These are phyloP conservation scores for Brachynemurus nebulosus DNA, from an alignment of 2,888 invertebrate species.

Conservation along the genomic window DNA sequence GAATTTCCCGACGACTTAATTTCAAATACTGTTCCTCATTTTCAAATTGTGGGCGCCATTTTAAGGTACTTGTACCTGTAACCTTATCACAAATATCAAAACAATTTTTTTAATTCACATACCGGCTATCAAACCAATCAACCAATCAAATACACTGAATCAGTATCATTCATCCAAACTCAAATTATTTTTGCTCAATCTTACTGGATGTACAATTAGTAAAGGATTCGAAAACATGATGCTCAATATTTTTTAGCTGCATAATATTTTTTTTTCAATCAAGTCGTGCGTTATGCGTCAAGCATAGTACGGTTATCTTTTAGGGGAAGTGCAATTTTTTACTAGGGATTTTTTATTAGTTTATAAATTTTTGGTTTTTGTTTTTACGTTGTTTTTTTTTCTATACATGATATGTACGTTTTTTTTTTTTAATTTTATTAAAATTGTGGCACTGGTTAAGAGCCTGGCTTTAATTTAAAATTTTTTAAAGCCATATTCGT, in stretches of 20 bases:
- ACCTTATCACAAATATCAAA: neutral
- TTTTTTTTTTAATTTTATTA: neutral
- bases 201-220: too few species aligned
- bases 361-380: neutral
- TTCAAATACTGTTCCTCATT: neutral
- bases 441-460: slow-evolving; percentile 3
- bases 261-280: neutral
- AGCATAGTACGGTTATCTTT: neutral
- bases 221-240: too few species aligned
- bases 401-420: slow-evolving; percentile 7
- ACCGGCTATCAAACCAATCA: neutral
- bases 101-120: neutral
- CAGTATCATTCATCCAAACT: too few species aligned
- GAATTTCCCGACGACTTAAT: neutral
- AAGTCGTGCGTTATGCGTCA: neutral
- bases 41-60: neutral
- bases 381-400: neutral
- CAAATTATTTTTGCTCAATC: too few species aligned
- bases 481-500: slow-evolving; percentile 10
- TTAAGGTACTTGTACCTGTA: neutral
- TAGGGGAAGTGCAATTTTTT: slow-evolving; percentile 6
- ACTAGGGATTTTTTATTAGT: neutral
- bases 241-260: too few species aligned
- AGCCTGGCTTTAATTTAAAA: neutral
- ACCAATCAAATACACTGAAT: too few species aligned